Base-by-base conservation (phyloP, 64 coral and sea anemone species). In the Cladopsammia gracilis region DNA sequence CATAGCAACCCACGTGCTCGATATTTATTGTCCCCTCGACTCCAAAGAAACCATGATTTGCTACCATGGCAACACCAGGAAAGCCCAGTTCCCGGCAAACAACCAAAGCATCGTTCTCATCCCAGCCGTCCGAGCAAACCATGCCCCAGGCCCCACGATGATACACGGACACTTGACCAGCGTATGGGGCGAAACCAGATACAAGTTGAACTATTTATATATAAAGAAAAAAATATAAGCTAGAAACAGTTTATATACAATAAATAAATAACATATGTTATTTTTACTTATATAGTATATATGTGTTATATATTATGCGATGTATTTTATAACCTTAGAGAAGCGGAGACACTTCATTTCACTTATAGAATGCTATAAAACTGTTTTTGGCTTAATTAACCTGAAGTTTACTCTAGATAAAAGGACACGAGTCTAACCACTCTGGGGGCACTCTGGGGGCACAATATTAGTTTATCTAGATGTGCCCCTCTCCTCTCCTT, bases 81-180 rank as follows among this genome's bases (percentile, higher is more conserved):
- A 48, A 84, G 46, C 80, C 80, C 19, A 84, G 14, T 43, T 84
- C 80, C 19, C 62, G 60, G 58, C 80, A 84, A 48, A 84, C 80
- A 84, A 84, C 80, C 4, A 20, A 20, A 43, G 80, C 80, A 68
- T 84, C 80, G 62, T 66, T 84, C 46, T 67, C 45, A 44, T 84
- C 80, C 80, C 80, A 84, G 62, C 44, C 61, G 16, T 84, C 20
- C 5, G 64, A 60, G 62, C 80, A 84, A 62, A 84, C 80, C 46
- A 59, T 62, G 42, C 58, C 46, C 80, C 80, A 84, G 80, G 45
- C 10, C 5, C 80, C 80, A 9, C 20, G 43, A 25, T 52, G 44
- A 67, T 67, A 84, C 20, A 84, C 62, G 16, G n/a, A 25, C 10
- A 84, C 80, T 50, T 84, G 80, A 67, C 80, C 80, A 50, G 80